These are phyloP conservation scores for Carapus acus DNA, from an alignment of 2,797 vertebrate genomes.

Conservation along the genomic window DNA sequence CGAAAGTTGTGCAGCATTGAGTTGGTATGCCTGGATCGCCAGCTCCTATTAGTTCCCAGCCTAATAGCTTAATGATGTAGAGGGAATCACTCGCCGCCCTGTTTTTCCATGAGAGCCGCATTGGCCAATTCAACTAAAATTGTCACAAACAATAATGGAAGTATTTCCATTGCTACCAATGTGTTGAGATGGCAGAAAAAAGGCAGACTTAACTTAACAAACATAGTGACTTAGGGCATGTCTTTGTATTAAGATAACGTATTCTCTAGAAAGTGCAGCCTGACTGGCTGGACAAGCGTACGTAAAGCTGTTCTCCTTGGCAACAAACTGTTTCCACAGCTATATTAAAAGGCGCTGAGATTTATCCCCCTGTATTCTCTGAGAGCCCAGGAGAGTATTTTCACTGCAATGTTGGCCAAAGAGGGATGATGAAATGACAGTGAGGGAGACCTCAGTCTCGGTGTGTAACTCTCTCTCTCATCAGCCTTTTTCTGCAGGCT, in stretches of 20 bases:
- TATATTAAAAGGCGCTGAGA: constrained; percentile 10
- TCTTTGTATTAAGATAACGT: too few species aligned
- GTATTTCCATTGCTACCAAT: constrained; percentile 17
- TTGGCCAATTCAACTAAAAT: constrained; percentile 39
- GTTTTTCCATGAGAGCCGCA: constrained; percentile 10
- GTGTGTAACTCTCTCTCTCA: constrained; percentile 10
- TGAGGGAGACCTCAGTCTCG: constrained; percentile 44
- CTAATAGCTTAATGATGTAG: constrained; percentile 19
- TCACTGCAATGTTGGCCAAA: constrained; percentile 26
- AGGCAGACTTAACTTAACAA: too few species aligned
- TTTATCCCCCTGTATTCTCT: constrained; percentile 22
- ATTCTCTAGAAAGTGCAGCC: too few species aligned
- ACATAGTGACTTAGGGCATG: too few species aligned
- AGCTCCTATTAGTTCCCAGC: constrained; percentile 25
- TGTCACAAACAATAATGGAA: constrained; percentile 35
- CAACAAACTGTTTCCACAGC: constrained; percentile 18
- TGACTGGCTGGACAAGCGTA: background rate
- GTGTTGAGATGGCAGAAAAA: background rate
- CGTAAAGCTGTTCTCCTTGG: background rate
- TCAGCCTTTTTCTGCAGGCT: constrained; percentile 12
- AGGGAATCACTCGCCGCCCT: constrained; percentile 41
- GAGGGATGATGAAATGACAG: constrained; percentile 33
- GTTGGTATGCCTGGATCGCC: constrained; percentile 33
- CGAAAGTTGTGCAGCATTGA: constrained; percentile 31
- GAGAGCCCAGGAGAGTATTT: constrained; percentile 29